phyloP scores from a whole-genome alignment of 2,797 vertebrate genomes.

The Myiotriccus ornatus region DNA sequence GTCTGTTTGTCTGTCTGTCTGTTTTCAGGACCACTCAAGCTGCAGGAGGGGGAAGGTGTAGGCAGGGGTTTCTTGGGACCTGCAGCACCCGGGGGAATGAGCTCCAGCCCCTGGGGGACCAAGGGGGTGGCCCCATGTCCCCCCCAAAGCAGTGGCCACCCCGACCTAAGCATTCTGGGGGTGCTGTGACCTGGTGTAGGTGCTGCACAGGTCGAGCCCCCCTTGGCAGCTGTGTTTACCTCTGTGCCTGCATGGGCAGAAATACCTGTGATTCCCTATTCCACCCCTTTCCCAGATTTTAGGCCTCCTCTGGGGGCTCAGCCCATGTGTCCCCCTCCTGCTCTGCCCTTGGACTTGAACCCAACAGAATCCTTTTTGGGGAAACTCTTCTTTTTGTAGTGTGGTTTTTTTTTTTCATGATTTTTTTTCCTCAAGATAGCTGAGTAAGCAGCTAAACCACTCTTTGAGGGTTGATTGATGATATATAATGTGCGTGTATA shows the following conservation, averaged over 20 bases:
- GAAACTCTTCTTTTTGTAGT: not conserved
- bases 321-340: fast-evolving
- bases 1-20: not conserved
- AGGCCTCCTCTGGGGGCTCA: not conserved
- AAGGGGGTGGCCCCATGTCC: fast-evolving
- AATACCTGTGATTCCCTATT: fast-evolving
- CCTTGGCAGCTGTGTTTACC: not conserved
- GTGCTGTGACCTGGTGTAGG: not conserved
- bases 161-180: not conserved
- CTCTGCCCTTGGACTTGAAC: not conserved
- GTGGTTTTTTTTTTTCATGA: not conserved
- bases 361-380: not conserved
- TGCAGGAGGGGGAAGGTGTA: fast-evolving
- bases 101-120: not conserved
- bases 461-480: not conserved
- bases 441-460: not conserved
- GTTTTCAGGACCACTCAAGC: not conserved
- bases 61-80: not conserved
- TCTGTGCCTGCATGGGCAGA: not conserved
- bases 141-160: not conserved
- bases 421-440: not conserved
- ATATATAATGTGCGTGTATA: not conserved
- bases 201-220: not conserved
- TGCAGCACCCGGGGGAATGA: fast-evolving
- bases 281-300: not conserved